Conservation (phyloP, 2,113 vertebrate species). For the Burhinus oedicnemus region DNA sequence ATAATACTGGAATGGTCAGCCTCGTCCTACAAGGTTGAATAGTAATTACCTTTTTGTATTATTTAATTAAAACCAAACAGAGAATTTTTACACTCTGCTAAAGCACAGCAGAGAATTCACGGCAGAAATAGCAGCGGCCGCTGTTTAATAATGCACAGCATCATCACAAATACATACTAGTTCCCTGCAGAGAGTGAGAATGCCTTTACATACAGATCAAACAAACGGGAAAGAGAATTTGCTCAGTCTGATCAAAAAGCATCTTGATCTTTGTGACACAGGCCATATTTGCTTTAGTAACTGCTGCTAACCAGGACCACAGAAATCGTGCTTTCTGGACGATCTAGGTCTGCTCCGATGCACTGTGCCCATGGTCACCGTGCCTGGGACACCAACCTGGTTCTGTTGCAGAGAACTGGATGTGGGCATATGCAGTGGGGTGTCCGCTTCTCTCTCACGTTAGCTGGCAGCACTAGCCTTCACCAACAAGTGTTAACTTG, state of each 20-base stretch:
- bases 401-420: neutral
- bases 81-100: neutral
- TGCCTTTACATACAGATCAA: neutral
- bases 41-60: neutral
- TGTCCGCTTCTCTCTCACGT: rapidly evolving
- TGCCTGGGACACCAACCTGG: neutral
- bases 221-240: neutral
- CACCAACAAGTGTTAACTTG: neutral
- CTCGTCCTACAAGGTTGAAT: neutral
- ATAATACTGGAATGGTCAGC: neutral
- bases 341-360: neutral
- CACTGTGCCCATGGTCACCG: rapidly evolving
- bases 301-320: neutral
- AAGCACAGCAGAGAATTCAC: neutral
- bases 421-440: rapidly evolving
- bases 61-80: neutral
- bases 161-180: neutral
- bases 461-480: neutral
- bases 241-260: neutral
- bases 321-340: neutral
- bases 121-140: neutral
- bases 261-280: neutral
- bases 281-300: neutral
- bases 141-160: neutral
- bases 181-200: neutral